Evolutionary conservation across 2,888 invertebrate genomes (phyloP), one percentile per base, ranked within the genome.

Genomic region (Atrina japonica): DNA sequence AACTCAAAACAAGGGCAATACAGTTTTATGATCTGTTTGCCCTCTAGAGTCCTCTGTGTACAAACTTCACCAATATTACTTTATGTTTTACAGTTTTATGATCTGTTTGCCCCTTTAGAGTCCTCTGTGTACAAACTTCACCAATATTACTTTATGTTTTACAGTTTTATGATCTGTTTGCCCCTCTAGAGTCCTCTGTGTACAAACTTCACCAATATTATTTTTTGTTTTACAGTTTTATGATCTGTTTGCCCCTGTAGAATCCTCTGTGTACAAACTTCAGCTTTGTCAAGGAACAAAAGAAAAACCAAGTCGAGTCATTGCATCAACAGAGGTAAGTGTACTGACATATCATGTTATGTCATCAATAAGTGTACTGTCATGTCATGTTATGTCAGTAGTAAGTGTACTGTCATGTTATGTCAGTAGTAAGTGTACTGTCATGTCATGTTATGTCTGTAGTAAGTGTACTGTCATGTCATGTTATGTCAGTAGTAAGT

Each of bases 271-370:
- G 0, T 66, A 66, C 52, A 75, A 73, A 29, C 69, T 86, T 43
- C 49, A 78, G 49, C 63, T 81, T 7, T 69, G 79, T 41, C 67
- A 65, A 9, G 78, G 77, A 0, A 27, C 43, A 21, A 43, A 63
- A 40, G 77, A 70, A 9, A 65, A 77, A 6, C 75, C 80, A 21
- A 81, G 70, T 58, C 70, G 80, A 58, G 81, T 86, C 16, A 70
- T 85, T 0, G 82, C 73, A 7, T 83, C 83, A 11, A 83, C 84
- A 11, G 82, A 85, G 83, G 86, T 85, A 70, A 50, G 64, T 66
- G 23, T n/a, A n/a, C n/a, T n/a, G n/a, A n/a, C n/a, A n/a, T n/a
- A n/a, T n/a, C n/a, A n/a, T n/a, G n/a, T n/a, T n/a, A n/a, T n/a
- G n/a, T n/a, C n/a, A n/a, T n/a, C n/a, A n/a, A n/a, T n/a, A n/a